Evolutionary conservation across 2,888 invertebrate genomes (phyloP), one percentile per base, ranked within the genome.

Genomic region (Phaonia tiefii): DNA sequence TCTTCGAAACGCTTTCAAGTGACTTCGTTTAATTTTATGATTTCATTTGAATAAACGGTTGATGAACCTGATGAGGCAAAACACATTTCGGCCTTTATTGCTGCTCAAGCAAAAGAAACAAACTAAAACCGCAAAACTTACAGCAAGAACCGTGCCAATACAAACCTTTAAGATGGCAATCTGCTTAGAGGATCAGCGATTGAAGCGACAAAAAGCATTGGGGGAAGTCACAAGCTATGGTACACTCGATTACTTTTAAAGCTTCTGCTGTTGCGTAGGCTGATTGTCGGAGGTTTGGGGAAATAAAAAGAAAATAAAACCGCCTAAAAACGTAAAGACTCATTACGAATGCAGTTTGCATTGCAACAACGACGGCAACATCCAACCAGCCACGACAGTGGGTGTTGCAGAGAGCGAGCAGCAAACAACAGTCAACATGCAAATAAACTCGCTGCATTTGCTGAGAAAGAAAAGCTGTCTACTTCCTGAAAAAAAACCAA

Each of bases 231-330:
- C 72, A 75, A 77, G 72, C 72, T 78, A 69, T 71, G 31, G 8
- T 31, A 49, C 71, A 58, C 72, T 51, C 75, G 78, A 81, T 81
- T 78, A 72, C 44, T 72, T 75, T 75, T 75, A 78, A 78, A 75
- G 78, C 81, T 81, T 78, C 81, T 81, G 81, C 78, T 75, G 66
- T 15, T 81, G 81, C 78, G 81, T 81, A 78, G 81, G 81, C 15
- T 51, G 75, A 31, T 39, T 17, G 60, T n/a, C 11, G 60, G 58
- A 26, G 31, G 58, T 58, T 31, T 17, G 37, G 10, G 15, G 20
- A 22, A 22, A 37, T 22, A 70, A 66, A 31, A 54, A 31, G 26
- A 20, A 51, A 51, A 71, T 54, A 75, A 22, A 63, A 69, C 72
- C 78, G 75, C 81, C 75, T 63, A 65, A 75, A 31, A 81, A 78